Evolutionary conservation across 2,797 vertebrate genomes (phyloP), one percentile per base, ranked within the genome.

Genomic region (Sparidentex hasta): DNA sequence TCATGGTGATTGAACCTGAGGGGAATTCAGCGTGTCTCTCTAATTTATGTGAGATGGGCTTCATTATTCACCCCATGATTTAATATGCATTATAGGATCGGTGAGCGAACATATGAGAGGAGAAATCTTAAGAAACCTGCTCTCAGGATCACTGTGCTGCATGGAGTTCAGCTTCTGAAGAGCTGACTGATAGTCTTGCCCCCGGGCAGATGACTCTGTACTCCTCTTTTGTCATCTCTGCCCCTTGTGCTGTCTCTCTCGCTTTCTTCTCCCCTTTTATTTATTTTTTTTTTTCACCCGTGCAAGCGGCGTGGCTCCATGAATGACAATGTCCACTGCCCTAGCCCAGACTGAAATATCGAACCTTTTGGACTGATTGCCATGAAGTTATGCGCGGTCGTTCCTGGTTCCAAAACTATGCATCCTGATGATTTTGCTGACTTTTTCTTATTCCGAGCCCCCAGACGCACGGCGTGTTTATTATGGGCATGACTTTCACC

Each of bases 11-110:
- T 87, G 80, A 93, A 92, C 87, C 91, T 84, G 66, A 54, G 82
- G 90, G 90, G 90, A 91, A 91, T 90, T 90, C 83, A 74, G 81
- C 73, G 47, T 87, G 91, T 91, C 89, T 90, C 83, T 84, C 78
- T 93, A 88, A 93, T 94, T 94, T 93, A 93, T 88, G 82, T 86
- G 89, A 81, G 89, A 91, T 90, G 78, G 82, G 86, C 90, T 92
- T 91, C 87, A 92, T 94, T 94, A 92, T 93, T 94, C 88, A 93
- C 47, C 54, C 29, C n/a, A 54, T 85, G 83, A 93, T 93, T 92
- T 90, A 91, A 94, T 91, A 91, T 93, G 90, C 84, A 88, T 91
- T 71, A 86, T 52, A 65, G 73, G 80, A 86, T 54, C 44, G 74
- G 79, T 57, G 77, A 58, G 75, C 20, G 80, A 85, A 80, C 76